These are phyloP conservation scores for Sphaerodactylus townsendi DNA, from an alignment of 2,113 vertebrate species.

Conservation along the genomic window DNA sequence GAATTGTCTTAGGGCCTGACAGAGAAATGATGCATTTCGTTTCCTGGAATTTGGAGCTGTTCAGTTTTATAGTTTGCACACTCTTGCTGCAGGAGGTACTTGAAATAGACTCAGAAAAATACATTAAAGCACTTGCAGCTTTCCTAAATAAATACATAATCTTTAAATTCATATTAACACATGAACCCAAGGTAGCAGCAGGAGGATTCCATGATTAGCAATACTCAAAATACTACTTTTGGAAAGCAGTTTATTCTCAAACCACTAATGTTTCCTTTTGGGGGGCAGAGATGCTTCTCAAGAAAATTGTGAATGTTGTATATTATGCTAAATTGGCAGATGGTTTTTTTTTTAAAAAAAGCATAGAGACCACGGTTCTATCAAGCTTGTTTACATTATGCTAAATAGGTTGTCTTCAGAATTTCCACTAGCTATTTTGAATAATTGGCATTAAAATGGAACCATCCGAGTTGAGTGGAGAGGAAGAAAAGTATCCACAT, in stretches of 20 bases:
- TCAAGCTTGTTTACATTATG: background rate
- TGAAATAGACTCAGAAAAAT: background rate
- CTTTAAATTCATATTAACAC: background rate
- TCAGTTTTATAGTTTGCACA: conserved; percentile 37
- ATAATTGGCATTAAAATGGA: conserved; percentile 21
- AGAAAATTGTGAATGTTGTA: background rate
- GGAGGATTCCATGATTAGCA: background rate
- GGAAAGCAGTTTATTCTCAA: background rate
- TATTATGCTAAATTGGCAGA: background rate
- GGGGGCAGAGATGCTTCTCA: background rate
- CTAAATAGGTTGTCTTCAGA: background rate
- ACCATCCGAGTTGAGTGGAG: background rate
- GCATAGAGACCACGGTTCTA: too few relatives aligned
- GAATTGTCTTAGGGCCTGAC: conserved; percentile 28
- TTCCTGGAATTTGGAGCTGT: conserved; percentile 53
- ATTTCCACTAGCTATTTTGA: background rate
- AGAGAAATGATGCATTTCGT: conserved; percentile 38
- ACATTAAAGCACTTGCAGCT: conserved; percentile 20
- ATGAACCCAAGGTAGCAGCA: background rate
- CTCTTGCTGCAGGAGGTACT: conserved; percentile 41
- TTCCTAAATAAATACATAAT: background rate
- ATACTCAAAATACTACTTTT: conserved; percentile 7
- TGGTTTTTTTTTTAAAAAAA: too few relatives aligned
- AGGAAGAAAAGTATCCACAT: background rate
- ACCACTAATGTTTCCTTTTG: background rate